These are phyloP conservation scores for Merluccius polli DNA, from an alignment of 2,797 vertebrate genomes.

Conservation along the genomic window DNA sequence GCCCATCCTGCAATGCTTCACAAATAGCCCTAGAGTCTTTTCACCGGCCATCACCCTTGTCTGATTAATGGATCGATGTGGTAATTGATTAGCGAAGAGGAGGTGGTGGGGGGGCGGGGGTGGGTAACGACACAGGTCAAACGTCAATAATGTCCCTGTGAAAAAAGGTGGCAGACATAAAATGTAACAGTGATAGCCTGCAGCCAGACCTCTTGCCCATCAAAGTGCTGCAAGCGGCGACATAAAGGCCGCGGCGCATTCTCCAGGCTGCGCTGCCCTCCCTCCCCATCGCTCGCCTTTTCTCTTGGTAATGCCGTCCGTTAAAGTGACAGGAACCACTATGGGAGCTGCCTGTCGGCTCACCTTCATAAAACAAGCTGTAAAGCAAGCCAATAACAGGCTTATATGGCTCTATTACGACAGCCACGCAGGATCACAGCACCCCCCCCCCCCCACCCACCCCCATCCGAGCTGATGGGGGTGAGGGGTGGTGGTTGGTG, in stretches of 20 bases:
- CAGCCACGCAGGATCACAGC: slow-evolving; percentile 69
- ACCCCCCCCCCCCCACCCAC: slow-evolving; percentile 22
- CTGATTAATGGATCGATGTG: slow-evolving; percentile 97
- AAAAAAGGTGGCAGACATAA: slow-evolving; percentile 86
- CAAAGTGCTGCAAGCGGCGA: slow-evolving; percentile 78
- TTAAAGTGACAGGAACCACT: slow-evolving; percentile 91
- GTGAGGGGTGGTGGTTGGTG: slow-evolving; percentile 20
- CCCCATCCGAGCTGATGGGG: slow-evolving; percentile 12
- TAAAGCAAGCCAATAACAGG: slow-evolving; percentile 77
- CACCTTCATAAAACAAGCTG: slow-evolving; percentile 85
- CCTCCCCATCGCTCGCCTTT: slow-evolving; percentile 66
- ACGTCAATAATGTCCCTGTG: slow-evolving; percentile 84
- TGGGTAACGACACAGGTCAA: slow-evolving; percentile 89
- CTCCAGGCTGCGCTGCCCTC: slow-evolving; percentile 71
- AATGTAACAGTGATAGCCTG: slow-evolving; percentile 89
- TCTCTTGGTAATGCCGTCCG: slow-evolving; percentile 85
- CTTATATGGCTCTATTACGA: slow-evolving; percentile 84
- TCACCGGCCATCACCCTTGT: slow-evolving; percentile 87
- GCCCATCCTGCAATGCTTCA: slow-evolving; percentile 69
- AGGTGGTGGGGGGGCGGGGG: slow-evolving; percentile 61
- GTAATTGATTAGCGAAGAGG: slow-evolving; percentile 93
- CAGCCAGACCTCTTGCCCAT: slow-evolving; percentile 84
- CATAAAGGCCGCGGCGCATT: slow-evolving; percentile 69
- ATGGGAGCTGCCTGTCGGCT: slow-evolving; percentile 77
- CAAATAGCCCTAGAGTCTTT: slow-evolving; percentile 81